These are phyloP conservation scores for Sinodicranocentrus sp. DNA, from an alignment of 2,888 invertebrate genomes.

Conservation along the genomic window DNA sequence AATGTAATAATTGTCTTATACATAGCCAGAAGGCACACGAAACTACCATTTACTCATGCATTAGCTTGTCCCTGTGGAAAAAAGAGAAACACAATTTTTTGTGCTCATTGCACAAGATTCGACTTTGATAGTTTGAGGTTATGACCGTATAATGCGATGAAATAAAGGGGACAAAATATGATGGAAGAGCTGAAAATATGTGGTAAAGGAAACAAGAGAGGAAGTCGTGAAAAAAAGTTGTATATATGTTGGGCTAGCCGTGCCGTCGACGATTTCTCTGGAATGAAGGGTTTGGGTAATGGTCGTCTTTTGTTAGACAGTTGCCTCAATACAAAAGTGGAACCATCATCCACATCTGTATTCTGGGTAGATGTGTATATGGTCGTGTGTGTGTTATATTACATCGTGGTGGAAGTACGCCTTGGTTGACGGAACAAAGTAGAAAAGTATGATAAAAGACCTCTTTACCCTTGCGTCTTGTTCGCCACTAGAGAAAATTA, in stretches of 20 bases:
- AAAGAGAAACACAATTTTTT: too few species aligned
- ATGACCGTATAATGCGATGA: slow-evolving; percentile 57
- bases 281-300: neutral
- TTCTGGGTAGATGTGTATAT: slow-evolving; percentile 18
- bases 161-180: slow-evolving; percentile 63
- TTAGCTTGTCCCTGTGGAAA: too few species aligned
- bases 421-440: neutral
- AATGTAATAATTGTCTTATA: slow-evolving; percentile 35
- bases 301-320: slow-evolving; percentile 8
- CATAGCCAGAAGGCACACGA: too few species aligned
- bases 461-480: slow-evolving; percentile 32
- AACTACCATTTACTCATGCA: too few species aligned
- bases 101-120: neutral
- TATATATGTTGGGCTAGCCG: neutral
- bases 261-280: neutral
- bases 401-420: slow-evolving; percentile 35
- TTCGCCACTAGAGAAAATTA: slow-evolving; percentile 27
- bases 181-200: slow-evolving; percentile 54
- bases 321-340: slow-evolving; percentile 37
- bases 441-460: slow-evolving; percentile 20
- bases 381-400: slow-evolving; percentile 2
- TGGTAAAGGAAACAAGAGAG: slow-evolving; percentile 9
- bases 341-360: slow-evolving; percentile 61
- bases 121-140: slow-evolving; percentile 62
- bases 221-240: slow-evolving; percentile 54